phyloP scores from a whole-genome alignment of 1,140 invertebrate species.

The Chrysoperla carnea region DNA sequence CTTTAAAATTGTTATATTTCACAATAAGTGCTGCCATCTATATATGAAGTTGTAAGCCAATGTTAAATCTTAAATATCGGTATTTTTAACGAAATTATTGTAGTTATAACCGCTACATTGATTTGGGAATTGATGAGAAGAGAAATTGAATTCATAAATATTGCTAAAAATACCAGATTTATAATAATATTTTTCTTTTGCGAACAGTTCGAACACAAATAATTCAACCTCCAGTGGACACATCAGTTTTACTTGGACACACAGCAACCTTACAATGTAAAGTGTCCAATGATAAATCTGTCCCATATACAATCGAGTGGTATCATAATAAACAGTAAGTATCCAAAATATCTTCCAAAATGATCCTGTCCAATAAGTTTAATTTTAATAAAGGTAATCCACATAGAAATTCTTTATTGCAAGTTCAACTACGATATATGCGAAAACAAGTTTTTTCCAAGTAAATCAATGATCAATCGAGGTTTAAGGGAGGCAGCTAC shows the following conservation, averaged over 20 bases:
- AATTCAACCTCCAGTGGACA: constrained; percentile 77
- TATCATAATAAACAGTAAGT: constrained; percentile 70
- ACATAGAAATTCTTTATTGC: too few species aligned
- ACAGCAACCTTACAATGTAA: constrained; percentile 84
- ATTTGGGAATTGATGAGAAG: too few species aligned
- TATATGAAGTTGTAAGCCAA: too few species aligned
- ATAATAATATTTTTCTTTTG: constrained; percentile 11
- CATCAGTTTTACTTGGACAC: constrained; percentile 71
- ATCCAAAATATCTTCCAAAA: not conserved
- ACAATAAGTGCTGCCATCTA: too few species aligned
- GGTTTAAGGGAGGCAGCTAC: too few species aligned
- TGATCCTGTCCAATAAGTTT: too few species aligned
- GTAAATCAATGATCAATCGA: too few species aligned
- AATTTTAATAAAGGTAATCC: too few species aligned
- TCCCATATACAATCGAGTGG: constrained; percentile 85
- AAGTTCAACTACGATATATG: too few species aligned
- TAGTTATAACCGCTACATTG: not conserved
- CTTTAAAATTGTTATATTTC: too few species aligned
- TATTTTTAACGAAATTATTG: not conserved
- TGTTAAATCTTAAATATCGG: too few species aligned
- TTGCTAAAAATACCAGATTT: not conserved
- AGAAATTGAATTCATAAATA: not conserved
- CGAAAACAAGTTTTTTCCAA: too few species aligned
- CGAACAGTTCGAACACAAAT: constrained; percentile 82
- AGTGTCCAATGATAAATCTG: constrained; percentile 78